phyloP scores from a whole-genome alignment of 2,113 vertebrate species.

The Tor tambroides region DNA sequence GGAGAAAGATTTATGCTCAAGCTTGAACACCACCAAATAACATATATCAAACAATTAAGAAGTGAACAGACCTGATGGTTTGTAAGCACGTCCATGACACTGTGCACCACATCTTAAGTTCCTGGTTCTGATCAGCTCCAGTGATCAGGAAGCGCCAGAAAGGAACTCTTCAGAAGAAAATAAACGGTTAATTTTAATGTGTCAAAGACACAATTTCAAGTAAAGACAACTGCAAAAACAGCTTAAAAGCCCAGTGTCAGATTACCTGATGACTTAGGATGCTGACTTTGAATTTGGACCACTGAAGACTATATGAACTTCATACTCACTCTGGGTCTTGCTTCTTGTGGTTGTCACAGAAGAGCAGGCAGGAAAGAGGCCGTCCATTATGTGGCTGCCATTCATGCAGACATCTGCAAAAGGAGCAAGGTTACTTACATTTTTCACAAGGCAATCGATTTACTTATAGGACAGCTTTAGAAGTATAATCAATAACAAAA shows the following conservation, averaged over 20 bases:
- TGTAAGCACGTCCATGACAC: slow-evolving; percentile 98
- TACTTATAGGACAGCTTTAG: background rate
- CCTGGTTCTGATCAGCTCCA: slow-evolving; percentile 94
- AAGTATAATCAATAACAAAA: background rate
- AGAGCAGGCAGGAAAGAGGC: slow-evolving; percentile 94
- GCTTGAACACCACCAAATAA: background rate
- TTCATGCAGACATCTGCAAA: slow-evolving; percentile 91
- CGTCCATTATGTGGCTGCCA: slow-evolving; percentile 91
- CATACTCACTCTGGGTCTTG: slow-evolving; percentile 95
- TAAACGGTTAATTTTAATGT: background rate
- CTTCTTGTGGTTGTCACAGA: slow-evolving; percentile 98
- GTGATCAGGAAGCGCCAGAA: slow-evolving; percentile 99
- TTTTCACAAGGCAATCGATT: background rate
- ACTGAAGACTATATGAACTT: background rate
- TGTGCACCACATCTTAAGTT: slow-evolving; percentile 98
- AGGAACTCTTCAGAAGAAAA: slow-evolving; percentile 78
- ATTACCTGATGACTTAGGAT: no score
- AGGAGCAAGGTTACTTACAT: background rate
- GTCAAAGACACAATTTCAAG: background rate
- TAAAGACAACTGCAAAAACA: background rate
- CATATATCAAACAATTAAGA: background rate
- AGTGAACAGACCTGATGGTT: slow-evolving; percentile 82
- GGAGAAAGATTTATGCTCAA: background rate
- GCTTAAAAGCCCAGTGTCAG: background rate
- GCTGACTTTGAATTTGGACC: background rate